Conservation (phyloP, 2,113 vertebrate genomes). For the Arothron firmamentum region DNA sequence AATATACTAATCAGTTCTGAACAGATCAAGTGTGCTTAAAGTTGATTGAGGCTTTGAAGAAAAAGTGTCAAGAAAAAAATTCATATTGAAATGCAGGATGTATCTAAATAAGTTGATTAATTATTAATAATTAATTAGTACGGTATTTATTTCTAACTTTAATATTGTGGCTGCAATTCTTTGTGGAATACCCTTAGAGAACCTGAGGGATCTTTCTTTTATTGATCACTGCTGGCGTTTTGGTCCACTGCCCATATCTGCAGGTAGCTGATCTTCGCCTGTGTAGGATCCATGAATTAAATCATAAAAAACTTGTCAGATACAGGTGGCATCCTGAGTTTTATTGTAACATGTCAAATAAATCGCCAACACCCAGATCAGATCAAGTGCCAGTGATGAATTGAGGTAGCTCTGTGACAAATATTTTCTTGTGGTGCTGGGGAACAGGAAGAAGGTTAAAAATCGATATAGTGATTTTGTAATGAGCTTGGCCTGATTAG, state of each 20-base stretch:
- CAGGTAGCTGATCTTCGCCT: constrained; percentile 15
- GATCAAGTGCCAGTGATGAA: constrained; percentile 69
- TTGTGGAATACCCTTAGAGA: too few species aligned
- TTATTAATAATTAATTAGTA: not conserved
- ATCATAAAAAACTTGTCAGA: constrained; percentile 49
- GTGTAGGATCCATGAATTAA: constrained; percentile 37
- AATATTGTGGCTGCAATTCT: not conserved
- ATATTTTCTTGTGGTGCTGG: constrained; percentile 57
- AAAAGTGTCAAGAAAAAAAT: too few species aligned
- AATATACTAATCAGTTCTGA: too few species aligned
- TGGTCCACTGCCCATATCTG: constrained; percentile 19
- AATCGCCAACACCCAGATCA: constrained; percentile 51
- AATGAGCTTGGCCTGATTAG: constrained; percentile 73
- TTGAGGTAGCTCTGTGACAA: constrained; percentile 47
- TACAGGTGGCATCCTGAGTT: constrained; percentile 38
- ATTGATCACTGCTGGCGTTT: constrained; percentile 19
- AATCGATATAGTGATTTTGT: constrained; percentile 74
- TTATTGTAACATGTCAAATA: constrained; percentile 59
- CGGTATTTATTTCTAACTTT: not conserved
- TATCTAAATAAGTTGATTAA: too few species aligned
- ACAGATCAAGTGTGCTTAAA: too few species aligned
- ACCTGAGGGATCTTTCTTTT: constrained; percentile 6
- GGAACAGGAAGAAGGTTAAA: constrained; percentile 48
- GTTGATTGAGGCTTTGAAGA: too few species aligned
- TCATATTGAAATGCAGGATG: too few species aligned